Percentiles rank a stretch among this genome's conserved stretches.
Conservation (phyloP, 2,113 vertebrate species). For the Scophthalmus maximus region DNA sequence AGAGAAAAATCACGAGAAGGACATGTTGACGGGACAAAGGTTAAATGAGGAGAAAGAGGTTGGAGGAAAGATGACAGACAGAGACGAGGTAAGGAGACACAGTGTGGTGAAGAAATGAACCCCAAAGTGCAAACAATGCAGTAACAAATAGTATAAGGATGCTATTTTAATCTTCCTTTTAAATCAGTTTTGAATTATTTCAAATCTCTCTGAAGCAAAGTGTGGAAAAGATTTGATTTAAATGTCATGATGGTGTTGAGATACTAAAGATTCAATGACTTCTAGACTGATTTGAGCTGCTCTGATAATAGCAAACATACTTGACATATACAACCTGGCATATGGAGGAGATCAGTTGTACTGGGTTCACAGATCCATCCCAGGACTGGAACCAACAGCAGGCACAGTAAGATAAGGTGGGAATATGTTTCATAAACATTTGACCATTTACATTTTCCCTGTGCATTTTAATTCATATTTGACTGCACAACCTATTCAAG, state of each 20-base stretch:
- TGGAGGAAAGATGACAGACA: constrained; percentile 9
- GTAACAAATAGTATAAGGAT: background rate
- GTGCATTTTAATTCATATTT: too few species aligned
- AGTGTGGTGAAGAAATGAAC: background rate
- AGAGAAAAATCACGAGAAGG: constrained; percentile 28
- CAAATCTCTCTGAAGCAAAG: background rate
- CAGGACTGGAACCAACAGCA: background rate
- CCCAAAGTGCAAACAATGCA: too few species aligned
- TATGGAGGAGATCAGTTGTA: too few species aligned
- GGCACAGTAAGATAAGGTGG: background rate
- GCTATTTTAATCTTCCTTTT: background rate
- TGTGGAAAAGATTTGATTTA: background rate
- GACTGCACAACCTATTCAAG: background rate
- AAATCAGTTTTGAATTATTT: too few species aligned
- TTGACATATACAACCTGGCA: too few species aligned
- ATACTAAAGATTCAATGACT: background rate
- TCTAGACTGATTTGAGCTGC: background rate
- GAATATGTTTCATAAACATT: too few species aligned
- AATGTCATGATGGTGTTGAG: background rate
- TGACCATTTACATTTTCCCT: too few species aligned
- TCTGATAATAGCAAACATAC: background rate
- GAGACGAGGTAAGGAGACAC: background rate
- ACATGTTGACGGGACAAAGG: constrained; percentile 24
- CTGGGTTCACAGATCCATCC: constrained; percentile 1
- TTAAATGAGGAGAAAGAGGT: constrained; percentile 30